Percentiles rank a stretch among this genome's conserved stretches.
Conservation (phyloP, 92 coral and sea anemone genomes). For the Phymanthus crucifer region DNA sequence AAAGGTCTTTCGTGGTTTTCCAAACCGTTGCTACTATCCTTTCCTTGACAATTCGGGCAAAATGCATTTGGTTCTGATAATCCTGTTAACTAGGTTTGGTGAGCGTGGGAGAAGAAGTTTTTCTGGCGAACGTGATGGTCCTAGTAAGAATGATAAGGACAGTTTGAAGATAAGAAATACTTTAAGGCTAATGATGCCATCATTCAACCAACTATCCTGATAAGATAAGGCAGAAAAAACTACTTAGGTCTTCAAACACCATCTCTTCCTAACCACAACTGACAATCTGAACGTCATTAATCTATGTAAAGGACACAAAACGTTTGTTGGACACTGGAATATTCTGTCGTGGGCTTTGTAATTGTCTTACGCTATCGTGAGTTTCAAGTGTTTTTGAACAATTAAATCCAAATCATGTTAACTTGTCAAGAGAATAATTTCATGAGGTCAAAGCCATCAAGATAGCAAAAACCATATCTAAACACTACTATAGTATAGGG, state of each 20-base stretch:
- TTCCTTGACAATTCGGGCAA: too few species aligned
- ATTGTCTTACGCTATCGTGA: neutral
- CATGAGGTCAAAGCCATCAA: constrained; percentile 35
- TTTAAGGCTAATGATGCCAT: constrained; percentile 18
- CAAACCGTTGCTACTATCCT: neutral
- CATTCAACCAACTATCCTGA: constrained; percentile 14
- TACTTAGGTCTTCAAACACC: neutral
- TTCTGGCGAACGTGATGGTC: constrained; percentile 10
- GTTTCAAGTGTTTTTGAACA: neutral
- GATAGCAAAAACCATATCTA: constrained; percentile 12
- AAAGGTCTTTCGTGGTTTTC: neutral
- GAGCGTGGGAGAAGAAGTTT: neutral
- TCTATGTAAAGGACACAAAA: neutral
- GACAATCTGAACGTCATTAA: neutral
- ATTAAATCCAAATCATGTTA: constrained; percentile 30
- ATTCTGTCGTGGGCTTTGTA: neutral
- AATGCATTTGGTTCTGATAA: too few species aligned
- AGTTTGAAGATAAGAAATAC: constrained; percentile 18
- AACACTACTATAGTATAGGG: neutral
- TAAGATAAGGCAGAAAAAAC: constrained; percentile 21
- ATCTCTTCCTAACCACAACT: neutral
- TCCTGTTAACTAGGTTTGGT: neutral
- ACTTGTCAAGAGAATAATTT: constrained; percentile 29
- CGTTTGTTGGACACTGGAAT: neutral
- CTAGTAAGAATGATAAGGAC: constrained; percentile 10